A percentile compares a stretch with the other conserved stretches of the same genome.
Evolutionary conservation across 2,113 vertebrate species (phyloP).

Genomic region (Lathamus discolor): DNA sequence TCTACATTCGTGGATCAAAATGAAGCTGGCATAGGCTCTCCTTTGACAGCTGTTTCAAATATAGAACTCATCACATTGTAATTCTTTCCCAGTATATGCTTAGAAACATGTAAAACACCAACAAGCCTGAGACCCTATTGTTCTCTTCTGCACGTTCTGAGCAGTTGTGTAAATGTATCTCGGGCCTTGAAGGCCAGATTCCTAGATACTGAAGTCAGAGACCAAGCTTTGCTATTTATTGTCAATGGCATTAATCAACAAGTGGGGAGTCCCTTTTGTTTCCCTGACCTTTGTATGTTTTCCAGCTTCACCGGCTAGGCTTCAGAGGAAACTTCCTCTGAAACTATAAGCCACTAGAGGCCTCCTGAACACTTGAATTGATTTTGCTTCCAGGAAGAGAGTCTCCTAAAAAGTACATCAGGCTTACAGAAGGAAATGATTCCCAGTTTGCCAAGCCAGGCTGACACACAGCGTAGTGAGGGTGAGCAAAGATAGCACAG

Average conservation of each 20-base stretch:
- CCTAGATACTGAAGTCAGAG: conserved; percentile 45
- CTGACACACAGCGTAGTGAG: conserved; percentile 24
- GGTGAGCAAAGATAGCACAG: conserved; percentile 45
- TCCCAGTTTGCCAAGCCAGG: conserved; percentile 19
- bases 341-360: conserved; percentile 68
- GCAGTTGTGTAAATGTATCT: conserved; percentile 16
- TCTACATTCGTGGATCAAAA: conserved; percentile 47
- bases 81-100: conserved; percentile 51
- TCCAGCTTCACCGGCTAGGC: background rate
- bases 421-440: conserved; percentile 48
- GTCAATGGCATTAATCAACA: conserved; percentile 32
- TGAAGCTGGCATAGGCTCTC: conserved; percentile 47
- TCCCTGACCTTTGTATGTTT: background rate
- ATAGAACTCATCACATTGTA: conserved; percentile 46
- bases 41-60: conserved; percentile 63
- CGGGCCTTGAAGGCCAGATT: conserved; percentile 20
- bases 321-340: conserved; percentile 69
- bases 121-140: conserved; percentile 22
- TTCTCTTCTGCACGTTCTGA: conserved; percentile 34
- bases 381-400: conserved; percentile 72
- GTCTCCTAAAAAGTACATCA: conserved; percentile 69
- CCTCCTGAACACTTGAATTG: conserved; percentile 72
- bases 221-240: conserved; percentile 15
- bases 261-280: conserved; percentile 13
- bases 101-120: conserved; percentile 45